Evolutionary conservation across 2,797 vertebrate species (phyloP).

Genomic region (Bovichtus variegatus): DNA sequence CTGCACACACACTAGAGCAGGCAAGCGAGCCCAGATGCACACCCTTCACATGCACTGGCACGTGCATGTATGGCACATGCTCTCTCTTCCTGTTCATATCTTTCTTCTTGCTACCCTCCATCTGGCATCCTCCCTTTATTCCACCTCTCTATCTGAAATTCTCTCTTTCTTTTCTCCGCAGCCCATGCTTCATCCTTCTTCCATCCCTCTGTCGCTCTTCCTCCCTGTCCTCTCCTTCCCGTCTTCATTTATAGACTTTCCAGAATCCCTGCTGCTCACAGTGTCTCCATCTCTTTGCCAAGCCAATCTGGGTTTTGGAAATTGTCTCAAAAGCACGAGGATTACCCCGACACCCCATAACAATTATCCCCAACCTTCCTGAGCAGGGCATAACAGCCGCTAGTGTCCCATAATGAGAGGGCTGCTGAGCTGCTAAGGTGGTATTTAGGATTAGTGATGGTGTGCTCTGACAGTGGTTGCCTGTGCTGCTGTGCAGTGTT

Average conservation of each 20-base stretch:
- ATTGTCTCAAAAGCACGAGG: constrained; percentile 48
- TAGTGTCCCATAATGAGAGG: constrained; percentile 43
- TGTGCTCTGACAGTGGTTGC: constrained; percentile 13
- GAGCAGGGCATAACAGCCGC: constrained; percentile 42
- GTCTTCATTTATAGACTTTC: constrained; percentile 27
- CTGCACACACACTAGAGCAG: constrained; percentile 60
- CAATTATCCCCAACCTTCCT: constrained; percentile 60
- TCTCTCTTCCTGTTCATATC: constrained; percentile 49
- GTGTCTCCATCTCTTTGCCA: constrained; percentile 57
- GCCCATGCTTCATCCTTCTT: constrained; percentile 42
- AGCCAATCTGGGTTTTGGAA: constrained; percentile 63
- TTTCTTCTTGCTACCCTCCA: constrained; percentile 52
- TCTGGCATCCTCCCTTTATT: constrained; percentile 61
- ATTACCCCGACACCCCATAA: constrained; percentile 62
- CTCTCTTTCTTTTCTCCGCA: constrained; percentile 43
- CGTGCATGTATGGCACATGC: constrained; percentile 47
- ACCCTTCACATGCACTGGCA: constrained; percentile 61
- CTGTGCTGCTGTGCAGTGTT: neutral
- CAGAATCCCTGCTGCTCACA: constrained; percentile 52
- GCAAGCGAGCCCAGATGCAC: constrained; percentile 52
- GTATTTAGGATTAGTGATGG: constrained; percentile 52
- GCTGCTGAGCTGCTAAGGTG: constrained; percentile 50
- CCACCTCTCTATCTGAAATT: constrained; percentile 23
- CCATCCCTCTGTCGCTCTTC: constrained; percentile 17
- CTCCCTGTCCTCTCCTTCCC: constrained; percentile 8